Conservation (phyloP, 2,113 vertebrate species). For the Sitta europaea region DNA sequence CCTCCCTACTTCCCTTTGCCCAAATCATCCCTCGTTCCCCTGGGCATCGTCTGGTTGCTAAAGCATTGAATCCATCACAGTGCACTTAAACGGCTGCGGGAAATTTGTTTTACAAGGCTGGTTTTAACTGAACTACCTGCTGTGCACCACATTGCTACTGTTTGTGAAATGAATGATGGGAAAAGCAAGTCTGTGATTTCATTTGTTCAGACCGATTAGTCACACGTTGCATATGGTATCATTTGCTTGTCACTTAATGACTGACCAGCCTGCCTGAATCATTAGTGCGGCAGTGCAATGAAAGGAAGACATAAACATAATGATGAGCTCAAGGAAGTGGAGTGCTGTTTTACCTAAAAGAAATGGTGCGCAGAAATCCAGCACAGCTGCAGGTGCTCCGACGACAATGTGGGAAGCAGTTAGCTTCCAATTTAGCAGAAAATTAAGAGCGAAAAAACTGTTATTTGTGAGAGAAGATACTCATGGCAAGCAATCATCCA, state of each 20-base stretch:
- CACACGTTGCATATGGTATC: constrained; percentile 88
- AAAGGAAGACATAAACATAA: constrained; percentile 90
- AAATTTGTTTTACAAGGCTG: constrained; percentile 91
- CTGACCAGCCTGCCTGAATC: constrained; percentile 89
- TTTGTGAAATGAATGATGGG: constrained; percentile 84
- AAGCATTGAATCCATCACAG: constrained; percentile 43
- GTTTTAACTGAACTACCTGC: constrained; percentile 88
- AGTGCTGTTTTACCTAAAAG: constrained; percentile 83
- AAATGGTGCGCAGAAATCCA: constrained; percentile 87
- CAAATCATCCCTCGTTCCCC: constrained; percentile 54
- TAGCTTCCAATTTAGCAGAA: constrained; percentile 91
- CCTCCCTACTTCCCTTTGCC: constrained; percentile 45
- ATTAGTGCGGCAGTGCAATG: constrained; percentile 81
- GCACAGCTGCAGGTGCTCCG: constrained; percentile 85
- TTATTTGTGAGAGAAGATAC: constrained; percentile 89
- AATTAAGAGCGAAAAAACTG: constrained; percentile 90
- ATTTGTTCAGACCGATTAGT: constrained; percentile 88
- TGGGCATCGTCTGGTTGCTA: constrained; percentile 34
- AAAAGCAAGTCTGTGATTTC: constrained; percentile 92
- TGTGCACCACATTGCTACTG: constrained; percentile 80
- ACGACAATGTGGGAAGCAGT: constrained; percentile 87
- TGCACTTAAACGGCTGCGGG: constrained; percentile 74
- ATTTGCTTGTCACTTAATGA: constrained; percentile 98
- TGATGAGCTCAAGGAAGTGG: constrained; percentile 87
- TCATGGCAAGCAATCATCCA: constrained; percentile 86